Percentiles rank a stretch among this genome's conserved stretches.
phyloP scores from a whole-genome alignment of 2,797 vertebrate genomes.

The Vireo griseus region DNA sequence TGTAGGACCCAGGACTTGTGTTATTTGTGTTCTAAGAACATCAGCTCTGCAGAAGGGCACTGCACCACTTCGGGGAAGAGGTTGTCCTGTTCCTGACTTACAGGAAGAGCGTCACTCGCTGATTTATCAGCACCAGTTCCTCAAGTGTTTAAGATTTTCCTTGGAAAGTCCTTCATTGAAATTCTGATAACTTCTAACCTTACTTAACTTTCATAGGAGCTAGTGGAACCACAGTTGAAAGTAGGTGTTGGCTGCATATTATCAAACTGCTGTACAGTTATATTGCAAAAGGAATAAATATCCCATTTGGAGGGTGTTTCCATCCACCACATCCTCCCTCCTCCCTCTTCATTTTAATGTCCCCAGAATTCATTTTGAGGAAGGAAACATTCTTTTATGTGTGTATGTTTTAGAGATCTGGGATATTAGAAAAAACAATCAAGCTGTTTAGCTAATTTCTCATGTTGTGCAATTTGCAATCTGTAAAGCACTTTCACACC shows the following conservation, averaged over 20 bases:
- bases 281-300: not conserved
- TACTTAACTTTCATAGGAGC: not conserved
- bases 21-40: not conserved
- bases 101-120: not conserved
- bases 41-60: not conserved
- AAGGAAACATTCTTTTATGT: not conserved
- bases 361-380: not conserved
- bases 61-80: not conserved
- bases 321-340: too few species aligned
- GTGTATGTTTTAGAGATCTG: not conserved
- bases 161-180: conserved; percentile 9
- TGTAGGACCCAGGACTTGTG: not conserved
- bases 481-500: not conserved
- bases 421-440: not conserved
- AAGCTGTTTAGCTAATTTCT: not conserved
- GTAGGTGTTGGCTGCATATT: not conserved
- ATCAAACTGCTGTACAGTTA: not conserved
- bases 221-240: not conserved
- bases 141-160: not conserved
- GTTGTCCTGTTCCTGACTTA: not conserved
- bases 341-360: not conserved
- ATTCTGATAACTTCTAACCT: conserved; percentile 2
- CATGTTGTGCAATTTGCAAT: not conserved
- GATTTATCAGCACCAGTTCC: not conserved
- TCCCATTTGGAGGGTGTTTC: not conserved